Conservation (phyloP, 1,140 invertebrate species). For the Papilio xuthus region DNA sequence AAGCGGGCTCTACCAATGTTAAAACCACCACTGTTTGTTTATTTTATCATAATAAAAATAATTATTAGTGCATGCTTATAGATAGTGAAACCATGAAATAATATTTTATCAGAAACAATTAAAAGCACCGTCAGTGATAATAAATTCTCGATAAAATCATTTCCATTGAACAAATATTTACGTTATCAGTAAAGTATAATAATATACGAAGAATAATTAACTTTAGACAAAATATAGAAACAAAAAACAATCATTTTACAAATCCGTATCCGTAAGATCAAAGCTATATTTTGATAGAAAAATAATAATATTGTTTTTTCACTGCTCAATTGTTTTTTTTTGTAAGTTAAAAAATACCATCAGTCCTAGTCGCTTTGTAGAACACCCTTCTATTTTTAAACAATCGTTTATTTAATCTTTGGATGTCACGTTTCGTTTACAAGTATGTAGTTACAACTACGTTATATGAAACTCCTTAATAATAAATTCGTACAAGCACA, state of each 20-base stretch:
- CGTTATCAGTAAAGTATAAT: not conserved
- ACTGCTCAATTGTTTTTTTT: too few relatives aligned
- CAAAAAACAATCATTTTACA: not conserved
- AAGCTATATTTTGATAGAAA: too few relatives aligned
- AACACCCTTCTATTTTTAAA: not conserved
- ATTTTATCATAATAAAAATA: not conserved
- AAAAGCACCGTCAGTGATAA: slow-evolving; percentile 22
- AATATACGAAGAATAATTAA: not conserved
- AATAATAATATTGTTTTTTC: too few relatives aligned
- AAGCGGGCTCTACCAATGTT: too few relatives aligned
- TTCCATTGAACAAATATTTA: slow-evolving; percentile 12
- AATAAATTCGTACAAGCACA: not conserved
- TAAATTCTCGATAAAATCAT: slow-evolving; percentile 7
- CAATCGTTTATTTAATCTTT: not conserved
- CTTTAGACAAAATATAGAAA: not conserved
- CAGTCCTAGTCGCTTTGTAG: not conserved
- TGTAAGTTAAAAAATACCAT: too few relatives aligned
- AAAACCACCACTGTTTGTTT: too few relatives aligned
- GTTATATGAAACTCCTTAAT: slow-evolving; percentile 3
- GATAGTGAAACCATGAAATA: slow-evolving; percentile 6
- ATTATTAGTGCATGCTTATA: slow-evolving; percentile 16
- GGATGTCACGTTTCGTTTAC: not conserved
- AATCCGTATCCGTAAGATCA: too few relatives aligned
- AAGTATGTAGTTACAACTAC: not conserved
- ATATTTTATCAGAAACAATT: not conserved